Conservation (phyloP, 2,113 vertebrate species). For the Anseranas semipalmata region DNA sequence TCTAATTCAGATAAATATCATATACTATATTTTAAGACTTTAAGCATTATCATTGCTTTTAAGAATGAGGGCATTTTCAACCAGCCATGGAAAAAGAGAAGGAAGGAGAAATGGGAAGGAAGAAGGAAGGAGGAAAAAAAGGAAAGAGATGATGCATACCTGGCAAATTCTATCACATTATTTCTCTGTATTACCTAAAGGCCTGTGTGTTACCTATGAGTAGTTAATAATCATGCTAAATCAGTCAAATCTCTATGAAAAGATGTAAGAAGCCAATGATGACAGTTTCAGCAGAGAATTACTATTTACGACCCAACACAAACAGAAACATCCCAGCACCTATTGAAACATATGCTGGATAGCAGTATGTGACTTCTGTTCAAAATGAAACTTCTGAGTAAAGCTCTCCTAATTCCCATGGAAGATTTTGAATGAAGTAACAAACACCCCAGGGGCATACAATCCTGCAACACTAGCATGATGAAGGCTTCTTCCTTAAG, state of each 20-base stretch:
- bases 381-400: not conserved
- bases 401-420: not conserved
- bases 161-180: not conserved
- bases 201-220: not conserved
- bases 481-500: not conserved
- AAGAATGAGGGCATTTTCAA: not conserved
- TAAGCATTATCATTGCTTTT: not conserved
- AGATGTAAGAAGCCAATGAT: not conserved
- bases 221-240: not conserved
- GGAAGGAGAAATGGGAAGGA: not conserved
- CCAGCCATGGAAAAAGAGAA: not conserved
- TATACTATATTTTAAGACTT: not conserved
- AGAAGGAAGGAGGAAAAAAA: not conserved
- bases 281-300: not conserved
- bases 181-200: not conserved
- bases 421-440: not conserved
- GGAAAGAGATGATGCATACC: not conserved
- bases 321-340: not conserved
- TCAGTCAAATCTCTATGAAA: not conserved
- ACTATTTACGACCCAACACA: not conserved
- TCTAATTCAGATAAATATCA: not conserved
- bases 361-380: not conserved
- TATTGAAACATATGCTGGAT: not conserved
- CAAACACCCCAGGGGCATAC: not conserved
- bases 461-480: not conserved